Evolutionary conservation across 2,888 invertebrate species (phyloP).

Genomic region (Sarcophaga subvicina): DNA sequence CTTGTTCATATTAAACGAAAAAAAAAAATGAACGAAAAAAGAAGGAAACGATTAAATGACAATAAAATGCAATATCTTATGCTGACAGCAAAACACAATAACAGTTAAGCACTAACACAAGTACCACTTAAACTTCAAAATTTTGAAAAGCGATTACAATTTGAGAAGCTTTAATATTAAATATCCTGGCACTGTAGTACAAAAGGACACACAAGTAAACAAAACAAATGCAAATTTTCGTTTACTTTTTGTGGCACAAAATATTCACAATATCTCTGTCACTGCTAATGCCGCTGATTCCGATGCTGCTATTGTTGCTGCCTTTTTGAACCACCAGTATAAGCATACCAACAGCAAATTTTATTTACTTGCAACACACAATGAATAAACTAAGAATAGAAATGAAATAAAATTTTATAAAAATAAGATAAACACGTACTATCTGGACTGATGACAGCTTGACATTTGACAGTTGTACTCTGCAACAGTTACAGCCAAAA

Average conservation of each 20-base stretch:
- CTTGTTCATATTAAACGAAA: too few relatives aligned
- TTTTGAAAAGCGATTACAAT: not conserved
- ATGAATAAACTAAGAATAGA: not conserved
- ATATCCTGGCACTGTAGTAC: not conserved
- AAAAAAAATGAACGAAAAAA: too few relatives aligned
- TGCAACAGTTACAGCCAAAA: slow-evolving; percentile 58
- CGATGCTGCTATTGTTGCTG: not conserved
- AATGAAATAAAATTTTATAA: slow-evolving; percentile 1
- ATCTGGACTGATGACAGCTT: slow-evolving; percentile 67
- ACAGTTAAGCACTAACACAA: not conserved
- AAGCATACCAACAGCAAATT: not conserved
- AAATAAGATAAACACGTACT: slow-evolving; percentile 67
- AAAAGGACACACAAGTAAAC: not conserved
- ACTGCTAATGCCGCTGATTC: not conserved
- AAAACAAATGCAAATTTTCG: not conserved
- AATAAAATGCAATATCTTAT: not conserved
- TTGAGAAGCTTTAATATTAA: not conserved
- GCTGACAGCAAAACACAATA: too few relatives aligned
- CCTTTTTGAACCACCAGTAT: too few relatives aligned
- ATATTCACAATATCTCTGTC: not conserved
- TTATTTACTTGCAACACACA: not conserved
- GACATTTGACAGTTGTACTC: slow-evolving; percentile 65
- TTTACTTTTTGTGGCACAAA: not conserved
- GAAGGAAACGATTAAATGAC: not conserved
- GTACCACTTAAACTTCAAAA: not conserved